These are phyloP conservation scores for Clusia tigrina DNA, from an alignment of 2,888 invertebrate species.

Conservation along the genomic window DNA sequence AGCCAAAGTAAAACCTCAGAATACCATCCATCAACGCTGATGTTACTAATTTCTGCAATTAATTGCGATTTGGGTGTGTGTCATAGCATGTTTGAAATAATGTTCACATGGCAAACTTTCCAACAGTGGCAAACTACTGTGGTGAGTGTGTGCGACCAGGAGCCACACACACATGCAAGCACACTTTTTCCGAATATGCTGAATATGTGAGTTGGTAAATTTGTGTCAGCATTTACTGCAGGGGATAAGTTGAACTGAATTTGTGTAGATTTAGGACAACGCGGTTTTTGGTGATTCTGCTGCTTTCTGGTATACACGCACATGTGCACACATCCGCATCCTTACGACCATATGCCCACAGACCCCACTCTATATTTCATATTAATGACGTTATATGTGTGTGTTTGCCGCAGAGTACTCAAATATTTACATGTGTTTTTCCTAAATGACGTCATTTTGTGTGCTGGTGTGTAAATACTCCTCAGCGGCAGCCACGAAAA, in stretches of 20 bases:
- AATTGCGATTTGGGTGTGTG: constrained; percentile 7
- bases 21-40: constrained; percentile 2
- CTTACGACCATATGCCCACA: neutral
- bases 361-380: neutral
- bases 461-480: neutral
- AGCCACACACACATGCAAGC: neutral
- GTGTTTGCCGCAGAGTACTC: neutral
- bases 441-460: constrained; percentile 19
- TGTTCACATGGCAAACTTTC: too few relatives aligned
- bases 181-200: neutral
- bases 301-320: too few relatives aligned
- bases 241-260: neutral
- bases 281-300: neutral
- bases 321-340: neutral
- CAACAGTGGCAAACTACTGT: too few relatives aligned
- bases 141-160: too few relatives aligned
- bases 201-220: neutral
- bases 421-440: constrained; percentile 13
- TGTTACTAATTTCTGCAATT: constrained; percentile 9
- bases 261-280: neutral
- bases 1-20: neutral
- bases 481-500: neutral
- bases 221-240: neutral
- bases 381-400: neutral
- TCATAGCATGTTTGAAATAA: neutral